Evolutionary conservation across 1,140 invertebrate species (phyloP).

Genomic region (Megalopta genalis): DNA sequence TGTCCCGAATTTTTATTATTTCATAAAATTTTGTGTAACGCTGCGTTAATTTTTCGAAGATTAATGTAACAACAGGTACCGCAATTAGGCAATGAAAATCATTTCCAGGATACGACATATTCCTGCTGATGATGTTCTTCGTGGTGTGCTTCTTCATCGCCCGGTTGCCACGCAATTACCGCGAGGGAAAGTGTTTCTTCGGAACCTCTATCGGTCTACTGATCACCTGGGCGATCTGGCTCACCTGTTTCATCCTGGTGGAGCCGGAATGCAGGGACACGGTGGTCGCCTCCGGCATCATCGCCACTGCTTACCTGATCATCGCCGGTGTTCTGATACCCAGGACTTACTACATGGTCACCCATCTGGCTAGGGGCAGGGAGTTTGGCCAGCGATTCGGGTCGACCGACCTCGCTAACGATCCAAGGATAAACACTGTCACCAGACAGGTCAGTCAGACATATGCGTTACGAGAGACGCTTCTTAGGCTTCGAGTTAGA

Average conservation of each 20-base stretch:
- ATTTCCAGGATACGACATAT: slow-evolving; percentile 79
- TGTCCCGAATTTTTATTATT: too few relatives aligned
- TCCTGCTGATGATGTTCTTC: slow-evolving; percentile 80
- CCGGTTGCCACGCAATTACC: slow-evolving; percentile 82
- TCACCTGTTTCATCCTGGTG: slow-evolving; percentile 79
- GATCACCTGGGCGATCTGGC: slow-evolving; percentile 81
- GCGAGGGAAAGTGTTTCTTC: slow-evolving; percentile 82
- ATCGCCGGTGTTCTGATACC: slow-evolving; percentile 82
- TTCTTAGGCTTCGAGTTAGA: not conserved
- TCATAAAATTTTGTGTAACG: too few relatives aligned
- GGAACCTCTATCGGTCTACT: slow-evolving; percentile 77
- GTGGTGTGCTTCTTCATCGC: slow-evolving; percentile 80
- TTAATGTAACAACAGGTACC: too few relatives aligned
- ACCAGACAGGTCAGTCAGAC: slow-evolving; percentile 69
- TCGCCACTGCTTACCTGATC: slow-evolving; percentile 79
- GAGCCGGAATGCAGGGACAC: slow-evolving; percentile 76
- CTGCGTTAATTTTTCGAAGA: too few relatives aligned
- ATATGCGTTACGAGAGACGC: not conserved
- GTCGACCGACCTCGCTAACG: slow-evolving; percentile 58
- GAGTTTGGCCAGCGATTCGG: slow-evolving; percentile 61
- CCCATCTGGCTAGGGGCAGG: slow-evolving; percentile 72
- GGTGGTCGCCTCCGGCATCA: slow-evolving; percentile 77
- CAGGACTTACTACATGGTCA: slow-evolving; percentile 82
- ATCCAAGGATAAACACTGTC: slow-evolving; percentile 69
- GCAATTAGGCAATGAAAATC: too few relatives aligned